Evolutionary conservation across 2,797 vertebrate species (phyloP), one percentile per base, ranked within the genome.

Genomic region (Stomatorhinus walkeri): DNA sequence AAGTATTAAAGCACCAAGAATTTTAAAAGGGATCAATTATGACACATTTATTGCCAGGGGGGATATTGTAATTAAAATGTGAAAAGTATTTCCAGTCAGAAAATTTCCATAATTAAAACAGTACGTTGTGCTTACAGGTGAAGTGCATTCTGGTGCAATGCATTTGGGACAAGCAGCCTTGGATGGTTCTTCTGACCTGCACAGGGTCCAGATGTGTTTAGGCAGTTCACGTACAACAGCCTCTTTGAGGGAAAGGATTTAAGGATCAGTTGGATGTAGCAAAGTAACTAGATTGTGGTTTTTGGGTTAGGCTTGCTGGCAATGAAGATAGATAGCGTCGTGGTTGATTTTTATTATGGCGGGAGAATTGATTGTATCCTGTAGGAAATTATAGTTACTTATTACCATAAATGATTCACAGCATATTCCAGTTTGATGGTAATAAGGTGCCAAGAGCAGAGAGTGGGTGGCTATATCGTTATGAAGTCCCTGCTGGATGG

Each of bases 1-100:
- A 81, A n/a, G 81, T 10, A 24, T 22, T 51, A 85, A 24, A 51
- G 46, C 81, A 24, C 19, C 46, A n/a, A 48, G 81, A 84, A 19
- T 51, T 85, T 48, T 83, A 51, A 85, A 85, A 48, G 22, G 3
- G 81, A 85, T 85, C 81, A 48, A 51, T 85, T 85, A 85, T 49
- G 48, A 24, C 43, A 46, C 81, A 24, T 85, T 51, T 24, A 85
- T n/a, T 85, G 81, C 81, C 48, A 51, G 24, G 48, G 43, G 48
- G 40, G n/a, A 51, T 24, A 85, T 85, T 85, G n/a, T 49, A 85
- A 85, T 85, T 85, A 85, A 85, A 85, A 51, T 85, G 40, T 81
- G 40, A 81, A 46, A 46, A 81, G 76, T 19, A 43, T 81, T 81
- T 46, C 76, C 36, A 43, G 43, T 81, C 40, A 81, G 40, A 19